Percentiles rank a stretch among this genome's conserved stretches.
Conservation (phyloP, 2,888 invertebrate species). For the Leucophenga montana region DNA sequence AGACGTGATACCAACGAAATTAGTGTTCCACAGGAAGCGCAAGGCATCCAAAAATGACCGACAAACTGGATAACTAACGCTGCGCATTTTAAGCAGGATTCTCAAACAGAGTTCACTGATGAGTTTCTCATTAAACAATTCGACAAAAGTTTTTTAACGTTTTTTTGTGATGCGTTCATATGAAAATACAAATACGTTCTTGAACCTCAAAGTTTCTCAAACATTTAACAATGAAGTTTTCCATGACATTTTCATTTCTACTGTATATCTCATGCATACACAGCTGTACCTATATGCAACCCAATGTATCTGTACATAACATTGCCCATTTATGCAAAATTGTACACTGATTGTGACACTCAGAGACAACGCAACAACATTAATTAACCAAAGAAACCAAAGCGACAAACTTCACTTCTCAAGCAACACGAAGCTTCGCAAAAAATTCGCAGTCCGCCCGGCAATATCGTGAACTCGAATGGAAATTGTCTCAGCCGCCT, state of each 20-base stretch:
- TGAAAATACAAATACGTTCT: too few relatives aligned
- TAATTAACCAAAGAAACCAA: slow-evolving; percentile 50
- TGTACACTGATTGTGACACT: slow-evolving; percentile 47
- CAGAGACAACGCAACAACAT: slow-evolving; percentile 29
- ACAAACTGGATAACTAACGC: too few relatives aligned
- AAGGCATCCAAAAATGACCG: too few relatives aligned
- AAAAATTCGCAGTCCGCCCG: not conserved
- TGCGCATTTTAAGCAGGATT: too few relatives aligned
- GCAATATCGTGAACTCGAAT: not conserved
- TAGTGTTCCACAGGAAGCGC: too few relatives aligned
- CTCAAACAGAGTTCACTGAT: too few relatives aligned
- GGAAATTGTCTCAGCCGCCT: not conserved
- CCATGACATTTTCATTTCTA: slow-evolving; percentile 1
- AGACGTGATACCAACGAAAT: too few relatives aligned
- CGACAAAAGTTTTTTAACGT: too few relatives aligned
- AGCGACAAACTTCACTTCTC: slow-evolving; percentile 36
- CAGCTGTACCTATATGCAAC: not conserved
- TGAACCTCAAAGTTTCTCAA: too few relatives aligned
- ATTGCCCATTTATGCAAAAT: slow-evolving; percentile 29
- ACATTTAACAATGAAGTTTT: too few relatives aligned
- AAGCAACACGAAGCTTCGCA: not conserved
- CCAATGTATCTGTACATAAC: not conserved
- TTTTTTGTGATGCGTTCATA: too few relatives aligned
- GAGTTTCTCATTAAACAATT: too few relatives aligned
- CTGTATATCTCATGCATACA: not conserved